phyloP scores from a whole-genome alignment of 2,888 invertebrate genomes.

The Chrysina gloriosa region DNA sequence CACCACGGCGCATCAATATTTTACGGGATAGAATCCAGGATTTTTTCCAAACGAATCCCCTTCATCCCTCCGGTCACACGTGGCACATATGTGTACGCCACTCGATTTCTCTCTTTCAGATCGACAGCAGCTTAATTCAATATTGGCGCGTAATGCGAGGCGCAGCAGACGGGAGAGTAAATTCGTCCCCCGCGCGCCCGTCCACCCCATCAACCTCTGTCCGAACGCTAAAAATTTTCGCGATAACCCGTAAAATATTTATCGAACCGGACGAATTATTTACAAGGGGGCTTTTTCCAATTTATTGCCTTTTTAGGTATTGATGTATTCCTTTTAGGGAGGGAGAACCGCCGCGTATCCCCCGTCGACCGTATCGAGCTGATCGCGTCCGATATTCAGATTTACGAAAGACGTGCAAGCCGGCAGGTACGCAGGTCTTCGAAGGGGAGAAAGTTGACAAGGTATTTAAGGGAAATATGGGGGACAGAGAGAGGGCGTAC shows the following conservation, averaged over 20 bases:
- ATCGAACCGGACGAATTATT: slow-evolving; percentile 49
- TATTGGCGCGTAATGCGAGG: slow-evolving; percentile 52
- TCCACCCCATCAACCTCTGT: slow-evolving; percentile 52
- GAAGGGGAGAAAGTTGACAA: background rate
- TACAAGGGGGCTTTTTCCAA: slow-evolving; percentile 48
- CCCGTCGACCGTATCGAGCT: background rate
- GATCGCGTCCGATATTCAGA: slow-evolving; percentile 8
- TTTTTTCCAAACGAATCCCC: slow-evolving; percentile 7
- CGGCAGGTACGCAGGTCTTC: background rate
- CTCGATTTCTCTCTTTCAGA: background rate
- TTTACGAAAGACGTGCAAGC: background rate
- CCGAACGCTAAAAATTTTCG: slow-evolving; percentile 55
- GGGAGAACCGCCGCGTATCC: too few relatives aligned
- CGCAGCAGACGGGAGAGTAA: slow-evolving; percentile 41
- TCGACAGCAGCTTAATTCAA: slow-evolving; percentile 56
- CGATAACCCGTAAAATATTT: slow-evolving; percentile 59
- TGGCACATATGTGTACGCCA: slow-evolving; percentile 45
- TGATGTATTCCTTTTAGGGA: slow-evolving; percentile 46
- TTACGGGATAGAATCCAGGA: slow-evolving; percentile 51
- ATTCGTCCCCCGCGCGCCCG: slow-evolving; percentile 37
- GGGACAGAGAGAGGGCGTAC: too few relatives aligned
- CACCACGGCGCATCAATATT: slow-evolving; percentile 59
- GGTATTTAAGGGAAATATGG: background rate
- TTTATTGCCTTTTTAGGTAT: slow-evolving; percentile 50
- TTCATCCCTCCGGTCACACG: slow-evolving; percentile 11